Conservation (phyloP, 2,888 invertebrate species). For the Thera obeliscata region DNA sequence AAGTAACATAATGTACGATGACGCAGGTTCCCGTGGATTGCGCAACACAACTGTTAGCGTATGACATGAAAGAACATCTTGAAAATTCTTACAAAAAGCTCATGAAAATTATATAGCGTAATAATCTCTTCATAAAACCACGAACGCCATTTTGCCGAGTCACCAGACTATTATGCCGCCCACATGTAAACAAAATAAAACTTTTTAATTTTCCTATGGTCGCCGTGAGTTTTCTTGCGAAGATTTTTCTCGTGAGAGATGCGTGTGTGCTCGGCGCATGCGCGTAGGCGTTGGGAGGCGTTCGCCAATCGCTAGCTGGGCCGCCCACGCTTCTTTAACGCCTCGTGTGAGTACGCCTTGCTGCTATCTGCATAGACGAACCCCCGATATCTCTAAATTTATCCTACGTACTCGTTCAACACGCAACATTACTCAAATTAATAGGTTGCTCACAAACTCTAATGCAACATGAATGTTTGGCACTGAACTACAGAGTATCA, state of each 20-base stretch:
- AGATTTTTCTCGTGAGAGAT: slow-evolving; percentile 73
- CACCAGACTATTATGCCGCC: slow-evolving; percentile 61
- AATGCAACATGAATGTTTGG: slow-evolving; percentile 36
- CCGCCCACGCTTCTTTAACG: slow-evolving; percentile 70
- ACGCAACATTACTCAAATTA: slow-evolving; percentile 36
- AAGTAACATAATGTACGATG: slow-evolving; percentile 14
- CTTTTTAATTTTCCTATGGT: slow-evolving; percentile 61
- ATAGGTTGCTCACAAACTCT: slow-evolving; percentile 33
- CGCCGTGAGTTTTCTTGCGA: slow-evolving; percentile 43
- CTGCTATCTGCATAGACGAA: slow-evolving; percentile 46
- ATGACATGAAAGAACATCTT: slow-evolving; percentile 26
- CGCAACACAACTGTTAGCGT: slow-evolving; percentile 13
- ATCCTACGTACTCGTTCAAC: slow-evolving; percentile 37
- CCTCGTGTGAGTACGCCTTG: slow-evolving; percentile 59
- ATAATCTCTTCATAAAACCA: slow-evolving; percentile 53
- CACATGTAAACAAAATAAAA: slow-evolving; percentile 61
- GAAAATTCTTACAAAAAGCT: slow-evolving; percentile 28
- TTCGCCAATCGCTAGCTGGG: slow-evolving; percentile 77
- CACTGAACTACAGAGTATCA: slow-evolving; percentile 30
- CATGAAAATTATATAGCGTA: slow-evolving; percentile 41
- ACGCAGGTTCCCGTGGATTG: slow-evolving; percentile 10
- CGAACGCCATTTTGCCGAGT: slow-evolving; percentile 64
- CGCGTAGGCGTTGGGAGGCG: slow-evolving; percentile 84
- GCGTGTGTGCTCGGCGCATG: slow-evolving; percentile 66
- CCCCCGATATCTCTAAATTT: slow-evolving; percentile 40